Evolutionary conservation across 2,113 vertebrate species (phyloP).

Genomic region (Connochaetes taurinus): DNA sequence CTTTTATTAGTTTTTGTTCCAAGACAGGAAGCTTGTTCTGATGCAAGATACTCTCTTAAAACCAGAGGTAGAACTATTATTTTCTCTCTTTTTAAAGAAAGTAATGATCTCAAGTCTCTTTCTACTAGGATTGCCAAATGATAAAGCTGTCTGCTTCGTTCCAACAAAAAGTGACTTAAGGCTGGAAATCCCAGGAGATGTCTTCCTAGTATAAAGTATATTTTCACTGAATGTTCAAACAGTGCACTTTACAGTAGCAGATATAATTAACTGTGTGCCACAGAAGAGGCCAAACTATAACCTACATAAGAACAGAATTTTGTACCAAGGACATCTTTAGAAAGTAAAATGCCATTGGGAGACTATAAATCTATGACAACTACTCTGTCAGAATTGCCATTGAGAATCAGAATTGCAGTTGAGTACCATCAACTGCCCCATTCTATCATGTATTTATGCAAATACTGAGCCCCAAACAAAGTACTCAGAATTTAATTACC

Average conservation of each 20-base stretch:
- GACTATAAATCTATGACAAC: background rate
- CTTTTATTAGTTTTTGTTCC: background rate
- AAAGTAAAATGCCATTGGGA: background rate
- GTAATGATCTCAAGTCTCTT: background rate
- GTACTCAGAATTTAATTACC: background rate
- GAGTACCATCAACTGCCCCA: background rate
- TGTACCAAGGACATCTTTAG: background rate
- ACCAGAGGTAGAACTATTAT: background rate
- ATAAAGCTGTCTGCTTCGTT: background rate
- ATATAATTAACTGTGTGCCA: background rate
- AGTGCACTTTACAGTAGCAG: background rate
- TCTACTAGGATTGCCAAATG: background rate
- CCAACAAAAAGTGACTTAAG: background rate
- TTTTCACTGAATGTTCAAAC: background rate
- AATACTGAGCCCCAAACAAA: background rate
- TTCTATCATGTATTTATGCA: background rate
- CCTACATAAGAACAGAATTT: background rate
- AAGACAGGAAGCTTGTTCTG: background rate
- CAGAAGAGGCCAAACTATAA: background rate
- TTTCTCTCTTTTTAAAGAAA: background rate
- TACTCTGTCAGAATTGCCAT: background rate
- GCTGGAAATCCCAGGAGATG: background rate
- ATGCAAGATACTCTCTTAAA: background rate
- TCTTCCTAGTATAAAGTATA: background rate
- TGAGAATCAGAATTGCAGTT: background rate